Conservation (phyloP, 2,888 invertebrate genomes). For the Psylliodes chrysocephalus region DNA sequence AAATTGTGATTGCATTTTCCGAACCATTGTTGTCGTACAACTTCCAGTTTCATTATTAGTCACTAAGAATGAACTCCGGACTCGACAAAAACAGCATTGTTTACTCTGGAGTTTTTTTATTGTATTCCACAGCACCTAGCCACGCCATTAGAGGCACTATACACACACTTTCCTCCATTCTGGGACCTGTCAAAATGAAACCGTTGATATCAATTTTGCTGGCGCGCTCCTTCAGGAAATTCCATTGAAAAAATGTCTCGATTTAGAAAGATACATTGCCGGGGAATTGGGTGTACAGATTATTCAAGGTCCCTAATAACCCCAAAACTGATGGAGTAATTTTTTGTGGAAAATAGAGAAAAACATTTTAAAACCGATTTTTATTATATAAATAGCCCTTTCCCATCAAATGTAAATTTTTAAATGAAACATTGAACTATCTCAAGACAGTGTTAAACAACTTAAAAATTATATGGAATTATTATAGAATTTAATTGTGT, state of each 20-base stretch:
- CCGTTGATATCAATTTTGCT: constrained; percentile 29
- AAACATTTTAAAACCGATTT: no score
- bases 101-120: constrained; percentile 16
- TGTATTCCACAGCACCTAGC: constrained; percentile 19
- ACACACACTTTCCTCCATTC: constrained; percentile 26
- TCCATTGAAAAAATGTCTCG: constrained; percentile 20
- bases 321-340: no score
- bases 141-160: constrained; percentile 25
- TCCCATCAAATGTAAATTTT: no score
- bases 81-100: constrained; percentile 9
- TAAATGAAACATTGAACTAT: no score
- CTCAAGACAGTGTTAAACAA: no score
- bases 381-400: no score
- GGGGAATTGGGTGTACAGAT: no score
- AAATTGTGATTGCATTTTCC: not conserved
- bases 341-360: no score
- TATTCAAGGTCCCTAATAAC: no score
- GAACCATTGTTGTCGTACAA: not conserved
- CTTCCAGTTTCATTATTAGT: constrained; percentile 3
- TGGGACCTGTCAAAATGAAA: constrained; percentile 27
- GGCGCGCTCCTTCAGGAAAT: constrained; percentile 2
- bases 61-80: constrained; percentile 6
- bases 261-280: constrained; percentile 4
- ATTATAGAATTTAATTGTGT: no score
- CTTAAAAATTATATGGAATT: no score